Conservation (phyloP, 2,888 invertebrate genomes). For the Calameuta filiformis region DNA sequence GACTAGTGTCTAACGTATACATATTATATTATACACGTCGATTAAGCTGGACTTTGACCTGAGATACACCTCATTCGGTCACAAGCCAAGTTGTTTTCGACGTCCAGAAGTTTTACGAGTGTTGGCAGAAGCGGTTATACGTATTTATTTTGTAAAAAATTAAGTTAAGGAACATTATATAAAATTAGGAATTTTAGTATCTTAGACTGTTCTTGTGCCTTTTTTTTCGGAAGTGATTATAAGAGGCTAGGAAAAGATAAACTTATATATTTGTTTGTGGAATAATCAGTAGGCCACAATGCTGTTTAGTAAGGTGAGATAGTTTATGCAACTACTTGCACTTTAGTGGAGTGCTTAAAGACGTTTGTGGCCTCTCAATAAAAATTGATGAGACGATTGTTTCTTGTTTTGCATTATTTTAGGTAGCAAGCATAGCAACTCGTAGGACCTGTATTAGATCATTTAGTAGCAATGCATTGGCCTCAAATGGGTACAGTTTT, state of each 20-base stretch:
- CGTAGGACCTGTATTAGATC: slow-evolving; percentile 12
- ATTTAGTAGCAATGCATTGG: slow-evolving; percentile 28
- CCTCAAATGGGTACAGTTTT: slow-evolving; percentile 23
- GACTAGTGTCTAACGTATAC: not conserved
- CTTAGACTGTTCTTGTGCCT: not conserved
- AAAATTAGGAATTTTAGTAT: not conserved
- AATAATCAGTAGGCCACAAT: not conserved
- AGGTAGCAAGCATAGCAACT: not conserved
- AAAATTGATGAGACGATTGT: not conserved
- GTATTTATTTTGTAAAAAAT: not conserved
- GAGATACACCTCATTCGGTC: not conserved
- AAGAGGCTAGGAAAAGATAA: not conserved
- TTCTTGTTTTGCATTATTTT: not conserved
- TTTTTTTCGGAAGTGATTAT: not conserved
- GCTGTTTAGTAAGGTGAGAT: not conserved
- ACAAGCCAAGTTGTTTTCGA: not conserved
- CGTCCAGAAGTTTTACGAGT: not conserved
- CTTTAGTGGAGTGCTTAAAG: not conserved
- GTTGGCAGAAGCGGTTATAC: not conserved
- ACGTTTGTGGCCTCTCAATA: not conserved
- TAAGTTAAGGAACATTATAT: not conserved
- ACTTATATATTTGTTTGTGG: not conserved
- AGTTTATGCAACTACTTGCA: not conserved
- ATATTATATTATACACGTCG: not conserved
- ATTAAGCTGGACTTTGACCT: not conserved